These are phyloP conservation scores for Helicoverpa assulta DNA, from an alignment of 2,888 invertebrate species.

Conservation along the genomic window DNA sequence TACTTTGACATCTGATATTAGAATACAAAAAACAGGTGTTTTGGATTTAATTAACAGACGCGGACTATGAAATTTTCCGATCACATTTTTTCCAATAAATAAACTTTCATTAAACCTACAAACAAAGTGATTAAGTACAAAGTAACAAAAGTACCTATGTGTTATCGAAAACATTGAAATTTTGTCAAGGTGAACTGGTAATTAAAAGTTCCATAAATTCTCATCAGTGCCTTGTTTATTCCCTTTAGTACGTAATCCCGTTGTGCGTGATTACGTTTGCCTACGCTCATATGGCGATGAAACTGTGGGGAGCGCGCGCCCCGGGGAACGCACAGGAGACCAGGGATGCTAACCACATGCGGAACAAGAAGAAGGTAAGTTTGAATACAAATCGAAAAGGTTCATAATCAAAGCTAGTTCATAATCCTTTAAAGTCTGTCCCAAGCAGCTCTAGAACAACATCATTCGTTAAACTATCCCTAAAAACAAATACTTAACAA, in stretches of 20 bases:
- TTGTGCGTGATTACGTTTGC: constrained; percentile 95
- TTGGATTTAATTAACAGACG: too few species aligned
- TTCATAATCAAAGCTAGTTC: too few species aligned
- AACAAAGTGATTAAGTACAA: background rate
- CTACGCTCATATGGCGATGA: constrained; percentile 94
- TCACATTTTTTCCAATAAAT: background rate
- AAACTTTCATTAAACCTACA: too few species aligned
- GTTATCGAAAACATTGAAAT: background rate
- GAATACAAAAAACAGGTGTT: too few species aligned
- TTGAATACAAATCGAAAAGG: background rate
- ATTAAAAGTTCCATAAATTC: background rate
- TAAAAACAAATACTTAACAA: too few species aligned
- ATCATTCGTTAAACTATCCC: too few species aligned
- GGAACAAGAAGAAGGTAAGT: constrained; percentile 95
- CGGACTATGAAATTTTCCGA: too few species aligned
- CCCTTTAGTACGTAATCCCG: constrained; percentile 93
- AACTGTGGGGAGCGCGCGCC: constrained; percentile 94
- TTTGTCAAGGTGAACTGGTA: background rate
- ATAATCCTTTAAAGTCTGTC: too few species aligned
- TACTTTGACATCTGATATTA: too few species aligned
- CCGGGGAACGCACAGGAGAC: constrained; percentile 95
- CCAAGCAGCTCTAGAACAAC: too few species aligned
- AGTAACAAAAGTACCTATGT: background rate
- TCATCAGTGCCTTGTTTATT: constrained; percentile 28
- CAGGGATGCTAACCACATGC: constrained; percentile 94